Conservation (phyloP, 2,797 vertebrate genomes). For the Danio tinwini region DNA sequence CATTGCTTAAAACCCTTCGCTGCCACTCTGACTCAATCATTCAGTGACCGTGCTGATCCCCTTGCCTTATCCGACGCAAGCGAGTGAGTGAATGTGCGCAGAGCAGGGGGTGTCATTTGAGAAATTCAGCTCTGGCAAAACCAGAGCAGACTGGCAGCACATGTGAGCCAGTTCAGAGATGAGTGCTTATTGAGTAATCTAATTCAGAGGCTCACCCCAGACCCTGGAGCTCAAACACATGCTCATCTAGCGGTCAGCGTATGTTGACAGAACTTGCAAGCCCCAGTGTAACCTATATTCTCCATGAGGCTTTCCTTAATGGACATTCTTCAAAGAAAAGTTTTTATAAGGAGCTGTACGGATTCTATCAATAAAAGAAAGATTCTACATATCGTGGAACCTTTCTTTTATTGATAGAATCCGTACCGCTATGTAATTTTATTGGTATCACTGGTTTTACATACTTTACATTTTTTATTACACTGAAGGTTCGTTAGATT, state of each 20-base stretch:
- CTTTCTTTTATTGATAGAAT: too few species aligned
- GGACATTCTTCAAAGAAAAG: not conserved
- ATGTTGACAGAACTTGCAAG: slow-evolving; percentile 23
- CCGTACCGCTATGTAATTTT: too few species aligned
- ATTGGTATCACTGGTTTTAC: too few species aligned
- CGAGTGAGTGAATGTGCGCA: not conserved
- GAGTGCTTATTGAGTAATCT: slow-evolving; percentile 47
- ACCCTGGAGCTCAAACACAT: slow-evolving; percentile 30
- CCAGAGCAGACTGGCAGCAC: slow-evolving; percentile 8
- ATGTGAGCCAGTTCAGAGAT: slow-evolving; percentile 31
- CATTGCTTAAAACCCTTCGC: slow-evolving; percentile 42
- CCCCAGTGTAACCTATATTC: slow-evolving; percentile 6
- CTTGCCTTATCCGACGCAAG: slow-evolving; percentile 37
- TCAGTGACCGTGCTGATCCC: slow-evolving; percentile 31
- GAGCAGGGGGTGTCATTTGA: slow-evolving; percentile 26
- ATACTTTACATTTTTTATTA: too few species aligned
- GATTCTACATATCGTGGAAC: too few species aligned
- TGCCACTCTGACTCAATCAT: slow-evolving; percentile 31
- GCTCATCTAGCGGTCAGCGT: slow-evolving; percentile 14
- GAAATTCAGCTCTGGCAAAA: slow-evolving; percentile 48
- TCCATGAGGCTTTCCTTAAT: not conserved
- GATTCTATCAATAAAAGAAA: too few species aligned
- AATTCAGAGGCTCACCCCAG: slow-evolving; percentile 46
- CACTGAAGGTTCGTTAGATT: too few species aligned
- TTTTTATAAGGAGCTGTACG: too few species aligned